Evolutionary conservation across 2,113 vertebrate species (phyloP), one percentile per base, ranked within the genome.

Genomic region (Castor canadensis): DNA sequence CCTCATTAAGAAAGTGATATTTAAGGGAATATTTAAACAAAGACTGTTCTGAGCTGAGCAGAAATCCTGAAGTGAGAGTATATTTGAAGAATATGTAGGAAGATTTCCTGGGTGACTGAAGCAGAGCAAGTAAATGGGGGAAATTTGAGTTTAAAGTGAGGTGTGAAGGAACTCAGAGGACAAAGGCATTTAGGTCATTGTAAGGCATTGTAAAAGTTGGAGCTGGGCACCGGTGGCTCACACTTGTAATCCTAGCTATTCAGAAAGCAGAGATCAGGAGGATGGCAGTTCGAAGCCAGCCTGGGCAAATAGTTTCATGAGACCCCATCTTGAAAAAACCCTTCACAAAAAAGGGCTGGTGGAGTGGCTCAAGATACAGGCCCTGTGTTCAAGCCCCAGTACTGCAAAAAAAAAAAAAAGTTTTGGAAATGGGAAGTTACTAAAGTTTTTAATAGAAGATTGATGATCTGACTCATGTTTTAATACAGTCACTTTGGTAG

Each of bases 191-290:
- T 56, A 79, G 73, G 56, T 64, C 72, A 58, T 94, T 95, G 12
- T 79, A 77, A 95, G 69, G n/a, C 38, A 9, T 82, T 83, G 13
- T 87, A 40, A 82, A 86, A n/a, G n/a, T n/a, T n/a, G n/a, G n/a
- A n/a, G n/a, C n/a, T n/a, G n/a, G n/a, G n/a, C n/a, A n/a, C n/a
- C n/a, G n/a, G n/a, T n/a, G n/a, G n/a, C n/a, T n/a, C n/a, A n/a
- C n/a, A n/a, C n/a, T n/a, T n/a, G n/a, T n/a, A n/a, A n/a, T n/a
- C n/a, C n/a, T n/a, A n/a, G n/a, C n/a, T n/a, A n/a, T n/a, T n/a
- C n/a, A n/a, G n/a, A n/a, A n/a, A n/a, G n/a, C n/a, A n/a, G n/a
- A n/a, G n/a, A n/a, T n/a, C n/a, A n/a, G n/a, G n/a, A n/a, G n/a
- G n/a, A n/a, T n/a, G n/a, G n/a, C n/a, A n/a, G n/a, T n/a, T n/a